Base-by-base conservation (phyloP, 1,140 invertebrate genomes). In the Eurosta solidaginis region DNA sequence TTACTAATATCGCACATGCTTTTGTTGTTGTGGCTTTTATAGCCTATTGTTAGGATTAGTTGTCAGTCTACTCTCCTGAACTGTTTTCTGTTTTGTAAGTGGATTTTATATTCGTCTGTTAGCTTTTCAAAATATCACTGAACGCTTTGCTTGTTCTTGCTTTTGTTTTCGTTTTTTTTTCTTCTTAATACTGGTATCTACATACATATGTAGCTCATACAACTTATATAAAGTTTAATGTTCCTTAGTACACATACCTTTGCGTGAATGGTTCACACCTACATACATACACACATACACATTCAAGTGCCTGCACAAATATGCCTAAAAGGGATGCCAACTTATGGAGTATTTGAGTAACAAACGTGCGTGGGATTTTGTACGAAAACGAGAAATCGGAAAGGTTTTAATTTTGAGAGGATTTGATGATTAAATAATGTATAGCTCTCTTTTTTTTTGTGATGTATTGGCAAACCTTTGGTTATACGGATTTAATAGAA, bases 181-280 rank as follows among this genome's bases (percentile, higher is more conserved):
- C 6, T 4, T 1, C 17, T 50, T 50, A 12, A 29, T n/a, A 36
- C 33, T 68, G 10, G 4, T 68, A 36, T 36, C 49, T 52, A 22
- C 20, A 22, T 52, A 17, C 40, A 20, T n/a, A 40, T 20, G 17
- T 68, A n/a, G 17, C 59, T 68, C 27, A 68, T 36, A 17, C 59
- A 29, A 40, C 59, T 68, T 68, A 68, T 68, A 68, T 68, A 68
- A 68, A 36, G 40, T 22, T 68, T n/a, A 42, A 22, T 29, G 33
- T 68, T 68, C 59, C 59, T 40, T 36, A 42, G 25, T 33, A 59
- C 52, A 63, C 10, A 9, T 3, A 63, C 6, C 29, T 63, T 33
- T 17, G 29, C 29, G 2, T 27, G 54, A 33, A n/a, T n/a, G n/a
- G n/a, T n/a, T n/a, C n/a, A n/a, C 33, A 40, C 59, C 20, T 22